Conservation (phyloP, 2,113 vertebrate species). For the Leucosticte australis region DNA sequence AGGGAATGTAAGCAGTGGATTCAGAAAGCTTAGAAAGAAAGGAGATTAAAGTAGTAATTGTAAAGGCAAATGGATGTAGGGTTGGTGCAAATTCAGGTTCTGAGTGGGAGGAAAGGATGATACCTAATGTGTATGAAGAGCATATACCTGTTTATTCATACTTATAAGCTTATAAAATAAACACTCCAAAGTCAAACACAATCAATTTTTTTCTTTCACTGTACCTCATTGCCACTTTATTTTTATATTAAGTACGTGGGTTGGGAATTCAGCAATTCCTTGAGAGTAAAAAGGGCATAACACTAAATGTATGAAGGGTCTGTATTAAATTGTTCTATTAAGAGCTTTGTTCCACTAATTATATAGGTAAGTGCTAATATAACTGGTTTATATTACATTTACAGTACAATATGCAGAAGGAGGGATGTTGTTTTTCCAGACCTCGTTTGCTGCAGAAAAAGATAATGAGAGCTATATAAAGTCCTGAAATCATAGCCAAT, state of each 20-base stretch:
- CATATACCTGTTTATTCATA: neutral
- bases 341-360: constrained; percentile 23
- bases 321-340: neutral
- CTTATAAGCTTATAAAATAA: neutral
- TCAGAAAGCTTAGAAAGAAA: neutral
- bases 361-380: constrained; percentile 16
- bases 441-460: constrained; percentile 29
- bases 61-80: neutral
- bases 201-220: neutral
- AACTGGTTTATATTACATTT: constrained; percentile 51
- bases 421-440: constrained; percentile 11
- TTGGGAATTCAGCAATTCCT: neutral
- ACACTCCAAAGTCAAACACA: neutral
- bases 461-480: constrained; percentile 57
- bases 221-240: neutral
- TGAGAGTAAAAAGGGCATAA: neutral
- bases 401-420: neutral
- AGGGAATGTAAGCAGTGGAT: neutral
- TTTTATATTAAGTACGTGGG: neutral
- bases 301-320: neutral
- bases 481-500: constrained; percentile 43
- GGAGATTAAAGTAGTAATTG: neutral
- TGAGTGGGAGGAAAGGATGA: neutral
- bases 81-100: neutral
- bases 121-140: neutral